Conservation (phyloP, 2,797 vertebrate species). For the Poeciliopsis gracilis region DNA sequence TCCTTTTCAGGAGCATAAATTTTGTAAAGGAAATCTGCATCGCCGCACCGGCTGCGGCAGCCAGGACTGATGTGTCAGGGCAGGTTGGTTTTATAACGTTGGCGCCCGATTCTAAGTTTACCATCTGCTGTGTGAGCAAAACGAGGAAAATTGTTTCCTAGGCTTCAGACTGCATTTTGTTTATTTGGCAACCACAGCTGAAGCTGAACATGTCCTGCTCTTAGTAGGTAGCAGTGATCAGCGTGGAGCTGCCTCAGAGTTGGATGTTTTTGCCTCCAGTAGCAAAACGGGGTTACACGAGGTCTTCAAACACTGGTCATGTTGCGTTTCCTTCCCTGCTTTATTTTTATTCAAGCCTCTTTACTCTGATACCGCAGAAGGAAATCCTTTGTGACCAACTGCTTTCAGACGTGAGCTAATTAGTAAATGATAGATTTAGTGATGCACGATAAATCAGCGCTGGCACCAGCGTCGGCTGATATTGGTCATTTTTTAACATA, state of each 20-base stretch:
- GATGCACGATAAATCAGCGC: no score
- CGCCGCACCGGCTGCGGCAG: not conserved
- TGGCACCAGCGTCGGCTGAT: no score
- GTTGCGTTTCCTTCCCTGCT: not conserved
- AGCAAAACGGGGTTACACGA: not conserved
- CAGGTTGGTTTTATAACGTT: not conserved
- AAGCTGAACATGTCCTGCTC: not conserved
- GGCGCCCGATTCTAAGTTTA: not conserved
- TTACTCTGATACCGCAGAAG: not conserved
- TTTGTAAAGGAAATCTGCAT: not conserved
- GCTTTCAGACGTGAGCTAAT: not conserved
- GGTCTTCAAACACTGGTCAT: not conserved
- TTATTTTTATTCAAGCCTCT: not conserved
- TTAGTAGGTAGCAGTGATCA: not conserved
- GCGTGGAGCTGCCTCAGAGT: not conserved
- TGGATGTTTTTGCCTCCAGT: not conserved
- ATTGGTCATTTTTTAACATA: no score
- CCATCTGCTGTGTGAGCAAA: constrained; percentile 8
- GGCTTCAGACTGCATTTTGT: not conserved
- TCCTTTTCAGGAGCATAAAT: not conserved
- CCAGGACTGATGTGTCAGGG: not conserved
- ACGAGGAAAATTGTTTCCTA: not conserved
- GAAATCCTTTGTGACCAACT: not conserved
- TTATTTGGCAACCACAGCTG: constrained; percentile 1
- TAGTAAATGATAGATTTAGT: not conserved